A percentile compares a stretch with the other conserved stretches of the same genome.
These are phyloP conservation scores for Oreamnos americanus DNA, from an alignment of 2,113 vertebrate genomes.

Conservation along the genomic window DNA sequence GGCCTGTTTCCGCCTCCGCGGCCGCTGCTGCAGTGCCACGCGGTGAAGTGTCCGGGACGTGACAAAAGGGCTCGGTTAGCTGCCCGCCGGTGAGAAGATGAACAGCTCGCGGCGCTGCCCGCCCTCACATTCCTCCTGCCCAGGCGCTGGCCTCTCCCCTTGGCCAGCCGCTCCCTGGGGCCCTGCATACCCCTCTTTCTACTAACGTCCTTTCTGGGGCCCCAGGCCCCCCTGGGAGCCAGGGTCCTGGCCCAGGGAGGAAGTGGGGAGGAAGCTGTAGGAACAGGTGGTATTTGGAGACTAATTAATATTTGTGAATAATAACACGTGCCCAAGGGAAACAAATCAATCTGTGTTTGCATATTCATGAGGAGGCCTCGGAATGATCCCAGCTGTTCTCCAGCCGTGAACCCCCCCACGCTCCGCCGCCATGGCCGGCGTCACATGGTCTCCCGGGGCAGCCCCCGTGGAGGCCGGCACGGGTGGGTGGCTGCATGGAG, in stretches of 20 bases:
- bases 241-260: conserved; percentile 2
- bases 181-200: not conserved
- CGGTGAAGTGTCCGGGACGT: conserved; percentile 56
- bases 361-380: conserved; percentile 64
- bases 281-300: conserved; percentile 71
- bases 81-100: not conserved
- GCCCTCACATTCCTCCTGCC: not conserved
- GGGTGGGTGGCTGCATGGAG: not conserved
- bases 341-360: conserved; percentile 69
- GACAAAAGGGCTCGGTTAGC: conserved; percentile 67
- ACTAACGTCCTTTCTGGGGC: not conserved
- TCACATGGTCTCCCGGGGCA: not conserved
- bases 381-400: conserved; percentile 62
- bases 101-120: not conserved
- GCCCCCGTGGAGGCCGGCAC: not conserved
- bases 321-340: conserved; percentile 60
- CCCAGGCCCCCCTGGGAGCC: not conserved
- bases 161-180: accelerated
- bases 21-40: conserved; percentile 48
- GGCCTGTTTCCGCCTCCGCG: conserved; percentile 55
- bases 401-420: not conserved
- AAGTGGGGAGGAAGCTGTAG: not conserved
- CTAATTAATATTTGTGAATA: conserved; percentile 77
- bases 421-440: not conserved
- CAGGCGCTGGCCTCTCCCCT: not conserved